Evolutionary conservation across 2,888 invertebrate species (phyloP), one percentile per base, ranked within the genome.

Genomic region (Sylvicola fuscatus): DNA sequence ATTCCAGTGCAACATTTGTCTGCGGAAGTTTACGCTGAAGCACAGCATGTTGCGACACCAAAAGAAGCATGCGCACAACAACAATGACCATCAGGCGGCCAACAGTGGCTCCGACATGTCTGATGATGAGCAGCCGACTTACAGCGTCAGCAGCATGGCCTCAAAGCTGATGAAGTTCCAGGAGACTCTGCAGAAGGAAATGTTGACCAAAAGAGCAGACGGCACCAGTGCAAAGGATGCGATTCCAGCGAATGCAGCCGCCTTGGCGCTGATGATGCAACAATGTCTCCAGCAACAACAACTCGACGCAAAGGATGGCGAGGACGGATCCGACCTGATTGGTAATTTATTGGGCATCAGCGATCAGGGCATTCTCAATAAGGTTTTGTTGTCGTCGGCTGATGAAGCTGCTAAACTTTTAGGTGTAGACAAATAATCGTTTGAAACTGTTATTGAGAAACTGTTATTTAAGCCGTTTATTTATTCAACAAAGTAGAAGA

Each of bases 31-130:
- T 60, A 90, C 90, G 0, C 61, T 92, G 33, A 92, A 92, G 50
- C 90, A 92, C 63, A 86, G 86, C 58, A 90, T 92, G 90, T 65
- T 90, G 44, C 70, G 90, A 0, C 90, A 92, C 53, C 69, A 86
- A 45, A 87, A 89, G 62, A 90, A 89, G 56, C 90, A 90, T 52
- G 65, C 68, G 33, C 68, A 70, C 37, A 51, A 49, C 17, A 51
- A 50, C 29, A n/a, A n/a, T n/a, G n/a, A n/a, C n/a, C n/a, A n/a
- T n/a, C 43, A 45, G 13, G 37, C 40, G 2, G 46, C 40, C n/a
- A 53, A 53, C 39, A 53, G 52, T 32, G 52, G 53, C 3, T 59
- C 59, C 13, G 59, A 59, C 36, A 50, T 55, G 27, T 58, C 58
- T 8, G 59, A 59, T 15, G 59, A 59, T 35, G 59, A 59, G 42